These are phyloP conservation scores for Hycleus phaleratus DNA, from an alignment of 1,140 invertebrate species.

Conservation along the genomic window DNA sequence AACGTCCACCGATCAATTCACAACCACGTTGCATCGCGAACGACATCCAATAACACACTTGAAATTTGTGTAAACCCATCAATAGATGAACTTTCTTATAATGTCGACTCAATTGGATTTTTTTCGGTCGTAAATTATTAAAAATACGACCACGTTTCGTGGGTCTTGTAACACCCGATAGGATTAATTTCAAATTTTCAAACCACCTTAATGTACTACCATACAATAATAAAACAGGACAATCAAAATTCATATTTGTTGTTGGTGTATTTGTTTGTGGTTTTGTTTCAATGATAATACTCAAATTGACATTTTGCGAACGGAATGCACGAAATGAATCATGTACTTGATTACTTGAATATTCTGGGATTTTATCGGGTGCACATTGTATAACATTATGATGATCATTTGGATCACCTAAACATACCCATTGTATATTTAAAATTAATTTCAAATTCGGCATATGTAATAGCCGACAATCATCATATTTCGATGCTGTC, in stretches of 20 bases:
- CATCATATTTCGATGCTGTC: slow-evolving; percentile 98
- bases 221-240: slow-evolving; percentile 76
- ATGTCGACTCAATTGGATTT: slow-evolving; percentile 87
- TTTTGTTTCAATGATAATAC: slow-evolving; percentile 83
- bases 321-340: slow-evolving; percentile 87
- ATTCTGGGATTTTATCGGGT: slow-evolving; percentile 93
- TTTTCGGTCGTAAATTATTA: slow-evolving; percentile 71
- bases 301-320: slow-evolving; percentile 87
- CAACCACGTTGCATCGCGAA: slow-evolving; percentile 93
- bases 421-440: slow-evolving; percentile 84
- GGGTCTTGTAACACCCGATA: slow-evolving; percentile 92
- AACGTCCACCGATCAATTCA: slow-evolving; percentile 78
- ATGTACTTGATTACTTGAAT: slow-evolving; percentile 89
- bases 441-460: slow-evolving; percentile 81
- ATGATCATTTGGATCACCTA: slow-evolving; percentile 92
- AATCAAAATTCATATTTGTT: slow-evolving; percentile 52
- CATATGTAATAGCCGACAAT: slow-evolving; percentile 84
- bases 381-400: slow-evolving; percentile 94
- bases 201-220: slow-evolving; percentile 91
- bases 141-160: slow-evolving; percentile 86
- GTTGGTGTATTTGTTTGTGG: slow-evolving; percentile 30
- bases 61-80: slow-evolving; percentile 80
- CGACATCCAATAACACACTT: slow-evolving; percentile 97
- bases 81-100: slow-evolving; percentile 82
- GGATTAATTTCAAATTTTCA: slow-evolving; percentile 89